Evolutionary conservation across 2,888 invertebrate genomes (phyloP).

Genomic region (Prionchulus punctatus): DNA sequence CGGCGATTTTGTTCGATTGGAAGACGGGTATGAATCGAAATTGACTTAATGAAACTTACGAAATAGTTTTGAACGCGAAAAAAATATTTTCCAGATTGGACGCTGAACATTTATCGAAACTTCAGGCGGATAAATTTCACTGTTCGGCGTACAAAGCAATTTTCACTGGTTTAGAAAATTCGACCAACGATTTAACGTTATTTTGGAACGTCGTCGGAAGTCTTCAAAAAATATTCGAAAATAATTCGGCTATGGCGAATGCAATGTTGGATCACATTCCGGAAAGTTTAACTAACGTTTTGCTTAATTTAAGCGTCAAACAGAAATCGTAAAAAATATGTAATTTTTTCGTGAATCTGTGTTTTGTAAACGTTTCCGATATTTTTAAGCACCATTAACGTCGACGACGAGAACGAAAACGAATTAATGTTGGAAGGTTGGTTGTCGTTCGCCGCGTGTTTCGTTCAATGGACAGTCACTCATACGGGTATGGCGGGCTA

Average conservation of each 20-base stretch:
- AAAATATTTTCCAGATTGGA: conserved; percentile 9
- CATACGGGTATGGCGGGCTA: conserved; percentile 5
- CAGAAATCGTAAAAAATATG: not conserved
- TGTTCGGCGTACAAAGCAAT: conserved; percentile 7
- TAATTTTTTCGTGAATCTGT: not conserved
- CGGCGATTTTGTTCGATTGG: conserved; percentile 6
- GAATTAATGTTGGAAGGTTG: conserved; percentile 10
- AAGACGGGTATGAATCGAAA: conserved; percentile 6
- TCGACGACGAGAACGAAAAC: conserved; percentile 3
- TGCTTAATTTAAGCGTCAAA: conserved; percentile 13
- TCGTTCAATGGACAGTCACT: conserved; percentile 7
- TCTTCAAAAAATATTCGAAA: conserved; percentile 15
- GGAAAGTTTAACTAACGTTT: conserved; percentile 19
- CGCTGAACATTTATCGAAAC: not conserved
- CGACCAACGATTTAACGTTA: conserved; percentile 2
- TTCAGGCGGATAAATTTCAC: conserved; percentile 8
- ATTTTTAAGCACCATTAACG: conserved; percentile 1
- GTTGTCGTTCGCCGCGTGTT: conserved; percentile 1
- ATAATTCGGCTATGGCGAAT: conserved; percentile 20
- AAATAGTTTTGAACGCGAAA: not conserved
- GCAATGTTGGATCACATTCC: conserved; percentile 24
- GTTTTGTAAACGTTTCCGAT: not conserved
- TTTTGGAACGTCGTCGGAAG: conserved; percentile 9
- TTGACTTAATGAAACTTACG: not conserved
- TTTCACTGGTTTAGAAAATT: conserved; percentile 7